phyloP scores from a whole-genome alignment of 1,140 invertebrate genomes.

The Zaprionus kolodkinae region DNA sequence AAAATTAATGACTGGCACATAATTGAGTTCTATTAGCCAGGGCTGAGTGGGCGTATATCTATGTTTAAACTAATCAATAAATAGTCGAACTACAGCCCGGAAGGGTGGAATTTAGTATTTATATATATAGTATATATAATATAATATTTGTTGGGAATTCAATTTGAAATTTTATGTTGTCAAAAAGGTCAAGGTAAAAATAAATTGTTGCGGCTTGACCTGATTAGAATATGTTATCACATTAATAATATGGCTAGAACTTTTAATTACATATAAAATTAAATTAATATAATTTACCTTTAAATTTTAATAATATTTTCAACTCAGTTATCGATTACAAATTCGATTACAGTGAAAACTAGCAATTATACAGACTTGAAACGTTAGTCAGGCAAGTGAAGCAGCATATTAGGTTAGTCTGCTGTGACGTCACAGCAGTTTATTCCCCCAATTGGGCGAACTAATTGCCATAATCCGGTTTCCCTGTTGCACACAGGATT shows the following conservation, averaged over 20 bases:
- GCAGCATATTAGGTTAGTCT: slow-evolving; percentile 1
- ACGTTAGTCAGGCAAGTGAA: background rate
- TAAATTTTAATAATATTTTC: too few relatives aligned
- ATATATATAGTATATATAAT: too few relatives aligned
- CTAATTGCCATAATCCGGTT: slow-evolving; percentile 63
- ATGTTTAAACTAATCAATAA: slow-evolving; percentile 11
- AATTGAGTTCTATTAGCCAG: slow-evolving; percentile 35
- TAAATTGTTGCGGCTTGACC: background rate
- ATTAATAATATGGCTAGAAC: background rate
- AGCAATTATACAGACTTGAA: background rate
- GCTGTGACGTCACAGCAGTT: slow-evolving; percentile 16
- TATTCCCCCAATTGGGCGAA: slow-evolving; percentile 38
- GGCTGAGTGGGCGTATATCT: background rate
- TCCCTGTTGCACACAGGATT: background rate
- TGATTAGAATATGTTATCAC: background rate
- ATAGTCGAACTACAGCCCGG: background rate
- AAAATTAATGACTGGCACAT: slow-evolving; percentile 40
- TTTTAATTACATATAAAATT: too few relatives aligned
- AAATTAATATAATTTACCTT: too few relatives aligned
- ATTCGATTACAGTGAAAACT: background rate
- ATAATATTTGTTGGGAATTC: background rate
- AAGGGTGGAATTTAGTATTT: background rate
- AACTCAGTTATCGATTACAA: background rate
- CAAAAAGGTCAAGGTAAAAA: background rate
- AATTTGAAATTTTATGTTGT: background rate